Percentiles rank a stretch among this genome's conserved stretches.
These are phyloP conservation scores for Garrulus glandarius DNA, from an alignment of 2,797 vertebrate genomes.

Conservation along the genomic window DNA sequence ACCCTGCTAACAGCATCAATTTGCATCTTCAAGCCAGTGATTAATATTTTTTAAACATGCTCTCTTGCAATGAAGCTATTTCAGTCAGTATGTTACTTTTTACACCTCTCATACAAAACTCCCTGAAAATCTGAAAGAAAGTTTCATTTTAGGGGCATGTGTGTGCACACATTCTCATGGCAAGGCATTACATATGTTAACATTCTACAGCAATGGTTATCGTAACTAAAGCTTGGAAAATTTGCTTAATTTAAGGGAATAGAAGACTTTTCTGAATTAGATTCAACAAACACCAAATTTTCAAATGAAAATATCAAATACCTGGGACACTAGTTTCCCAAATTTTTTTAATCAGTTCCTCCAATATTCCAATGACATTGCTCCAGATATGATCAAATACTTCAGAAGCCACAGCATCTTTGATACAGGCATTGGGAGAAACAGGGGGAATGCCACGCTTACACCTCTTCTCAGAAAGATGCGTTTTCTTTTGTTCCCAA, in stretches of 20 bases:
- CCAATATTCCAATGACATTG: constrained; percentile 70
- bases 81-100: not conserved
- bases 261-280: not conserved
- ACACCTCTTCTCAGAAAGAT: constrained; percentile 8
- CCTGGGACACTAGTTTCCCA: constrained; percentile 75
- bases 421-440: constrained; percentile 82
- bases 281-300: not conserved
- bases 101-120: not conserved
- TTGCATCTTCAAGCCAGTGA: not conserved
- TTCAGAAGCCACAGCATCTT: constrained; percentile 77
- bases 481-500: constrained; percentile 66
- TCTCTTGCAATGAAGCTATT: not conserved
- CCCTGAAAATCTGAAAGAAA: not conserved
- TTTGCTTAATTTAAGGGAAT: not conserved
- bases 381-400: constrained; percentile 82
- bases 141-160: not conserved
- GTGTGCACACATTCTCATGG: accelerated
- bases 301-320: constrained; percentile 55
- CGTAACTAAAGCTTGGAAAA: not conserved
- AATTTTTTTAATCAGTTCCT: constrained; percentile 75
- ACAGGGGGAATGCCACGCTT: constrained; percentile 78
- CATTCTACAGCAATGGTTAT: not conserved
- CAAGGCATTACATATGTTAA: not conserved
- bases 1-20: not conserved
- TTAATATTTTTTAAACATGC: not conserved